A percentile compares a stretch with the other conserved stretches of the same genome.
Conservation (phyloP, 2,113 vertebrate species). For the Rhodinocichla rosea region DNA sequence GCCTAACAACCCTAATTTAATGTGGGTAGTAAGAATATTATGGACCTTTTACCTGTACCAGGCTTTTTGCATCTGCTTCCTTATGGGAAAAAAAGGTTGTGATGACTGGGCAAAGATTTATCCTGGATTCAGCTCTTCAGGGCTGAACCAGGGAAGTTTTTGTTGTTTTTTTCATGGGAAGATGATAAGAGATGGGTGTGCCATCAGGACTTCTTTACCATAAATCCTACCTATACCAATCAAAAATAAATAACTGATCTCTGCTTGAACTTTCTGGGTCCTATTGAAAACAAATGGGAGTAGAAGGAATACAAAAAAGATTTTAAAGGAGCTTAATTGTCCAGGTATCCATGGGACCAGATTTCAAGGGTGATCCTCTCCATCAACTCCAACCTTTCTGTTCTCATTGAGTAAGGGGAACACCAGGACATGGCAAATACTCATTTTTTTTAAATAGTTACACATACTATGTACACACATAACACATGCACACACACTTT, state of each 20-base stretch:
- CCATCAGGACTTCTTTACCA: neutral
- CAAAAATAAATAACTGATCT: neutral
- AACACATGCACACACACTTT: accelerated
- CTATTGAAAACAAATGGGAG: neutral
- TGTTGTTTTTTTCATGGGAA: neutral
- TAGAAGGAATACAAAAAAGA: neutral
- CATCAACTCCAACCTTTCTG: neutral
- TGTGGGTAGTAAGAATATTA: neutral
- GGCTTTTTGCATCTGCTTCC: neutral
- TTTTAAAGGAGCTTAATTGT: neutral
- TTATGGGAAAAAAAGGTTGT: neutral
- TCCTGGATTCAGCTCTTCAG: neutral
- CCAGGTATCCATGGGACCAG: neutral
- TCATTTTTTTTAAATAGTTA: neutral
- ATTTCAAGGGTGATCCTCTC: neutral
- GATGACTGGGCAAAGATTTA: neutral
- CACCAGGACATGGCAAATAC: neutral
- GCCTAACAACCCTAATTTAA: neutral
- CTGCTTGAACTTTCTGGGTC: neutral
- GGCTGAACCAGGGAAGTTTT: neutral
- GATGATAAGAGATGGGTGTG: neutral
- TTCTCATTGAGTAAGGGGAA: neutral
- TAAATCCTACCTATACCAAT: neutral
- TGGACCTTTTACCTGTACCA: neutral
- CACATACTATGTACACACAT: accelerated